Conservation (phyloP, 2,797 vertebrate species). For the Urophycis tenuis region DNA sequence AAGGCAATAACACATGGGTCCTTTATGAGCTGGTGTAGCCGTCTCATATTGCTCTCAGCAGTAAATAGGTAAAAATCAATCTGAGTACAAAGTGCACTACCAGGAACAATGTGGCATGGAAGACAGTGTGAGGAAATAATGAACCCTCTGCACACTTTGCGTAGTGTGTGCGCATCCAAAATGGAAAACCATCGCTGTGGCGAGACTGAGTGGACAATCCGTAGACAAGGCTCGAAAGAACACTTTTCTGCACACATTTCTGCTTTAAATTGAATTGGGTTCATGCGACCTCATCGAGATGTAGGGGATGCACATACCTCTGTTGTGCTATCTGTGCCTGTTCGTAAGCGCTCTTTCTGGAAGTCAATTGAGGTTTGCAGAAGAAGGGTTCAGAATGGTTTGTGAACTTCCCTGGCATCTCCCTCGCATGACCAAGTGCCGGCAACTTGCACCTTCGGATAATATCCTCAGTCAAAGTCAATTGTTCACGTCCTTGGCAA, state of each 20-base stretch:
- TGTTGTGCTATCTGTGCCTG: not conserved
- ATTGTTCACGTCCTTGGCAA: not conserved
- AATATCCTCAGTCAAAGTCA: too few relatives aligned
- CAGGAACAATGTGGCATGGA: conserved; percentile 24
- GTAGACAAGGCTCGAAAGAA: not conserved
- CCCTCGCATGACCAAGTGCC: not conserved
- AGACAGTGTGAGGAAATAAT: conserved; percentile 20
- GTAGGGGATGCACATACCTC: not conserved
- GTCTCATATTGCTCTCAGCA: conserved; percentile 36
- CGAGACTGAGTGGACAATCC: not conserved
- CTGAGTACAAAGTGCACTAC: conserved; percentile 31
- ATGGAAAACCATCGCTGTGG: not conserved
- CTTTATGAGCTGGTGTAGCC: conserved; percentile 30
- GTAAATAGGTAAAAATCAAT: conserved; percentile 42
- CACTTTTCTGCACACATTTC: not conserved
- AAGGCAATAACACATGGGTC: conserved; percentile 27
- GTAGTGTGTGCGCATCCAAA: not conserved
- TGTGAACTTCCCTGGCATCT: not conserved
- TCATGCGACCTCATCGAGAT: not conserved
- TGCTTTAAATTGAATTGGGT: not conserved
- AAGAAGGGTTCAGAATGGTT: not conserved
- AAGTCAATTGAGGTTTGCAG: not conserved
- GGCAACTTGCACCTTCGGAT: not conserved
- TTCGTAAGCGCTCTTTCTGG: not conserved
- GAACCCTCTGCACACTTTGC: not conserved